phyloP scores from a whole-genome alignment of 2,113 vertebrate species.

The Bubo scandiacus region DNA sequence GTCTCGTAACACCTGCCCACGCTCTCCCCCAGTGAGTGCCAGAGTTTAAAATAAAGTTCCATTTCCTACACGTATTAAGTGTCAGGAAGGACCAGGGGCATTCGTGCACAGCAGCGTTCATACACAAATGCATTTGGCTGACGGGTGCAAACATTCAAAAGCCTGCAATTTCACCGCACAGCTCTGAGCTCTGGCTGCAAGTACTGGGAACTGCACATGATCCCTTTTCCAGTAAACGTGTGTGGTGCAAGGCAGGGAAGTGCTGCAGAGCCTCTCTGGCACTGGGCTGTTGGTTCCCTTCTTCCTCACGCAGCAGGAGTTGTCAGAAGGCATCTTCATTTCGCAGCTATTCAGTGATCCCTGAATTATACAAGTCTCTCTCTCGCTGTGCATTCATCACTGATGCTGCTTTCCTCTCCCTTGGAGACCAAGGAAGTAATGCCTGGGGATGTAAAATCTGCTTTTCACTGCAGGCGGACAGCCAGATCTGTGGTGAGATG shows the following conservation, averaged over 20 bases:
- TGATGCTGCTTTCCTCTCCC: conserved; percentile 8
- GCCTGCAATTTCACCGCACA: not conserved
- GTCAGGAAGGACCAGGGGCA: conserved; percentile 44
- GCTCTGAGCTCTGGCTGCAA: not conserved
- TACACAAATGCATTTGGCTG: not conserved
- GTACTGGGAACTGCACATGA: not conserved
- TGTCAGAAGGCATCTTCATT: conserved; percentile 60
- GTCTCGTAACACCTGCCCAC: conserved; percentile 43
- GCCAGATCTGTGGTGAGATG: conserved; percentile 22
- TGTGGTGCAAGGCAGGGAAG: not conserved
- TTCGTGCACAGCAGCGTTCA: not conserved
- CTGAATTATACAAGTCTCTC: conserved; percentile 38
- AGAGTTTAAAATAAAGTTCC: conserved; percentile 42
- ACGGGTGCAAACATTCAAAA: conserved; percentile 45
- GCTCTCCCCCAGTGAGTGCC: not conserved
- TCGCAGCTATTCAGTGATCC: conserved; percentile 38
- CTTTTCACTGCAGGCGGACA: conserved; percentile 8
- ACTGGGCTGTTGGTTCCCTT: not conserved
- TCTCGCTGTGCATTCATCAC: conserved; percentile 1
- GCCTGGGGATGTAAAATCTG: conserved; percentile 37
- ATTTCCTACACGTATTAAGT: conserved; percentile 52
- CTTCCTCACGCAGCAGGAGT: not conserved
- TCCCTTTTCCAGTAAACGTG: not conserved
- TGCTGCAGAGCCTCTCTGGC: not conserved
- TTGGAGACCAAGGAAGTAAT: not conserved